phyloP scores from a whole-genome alignment of 2,888 invertebrate species.

The Baronia brevicornis region DNA sequence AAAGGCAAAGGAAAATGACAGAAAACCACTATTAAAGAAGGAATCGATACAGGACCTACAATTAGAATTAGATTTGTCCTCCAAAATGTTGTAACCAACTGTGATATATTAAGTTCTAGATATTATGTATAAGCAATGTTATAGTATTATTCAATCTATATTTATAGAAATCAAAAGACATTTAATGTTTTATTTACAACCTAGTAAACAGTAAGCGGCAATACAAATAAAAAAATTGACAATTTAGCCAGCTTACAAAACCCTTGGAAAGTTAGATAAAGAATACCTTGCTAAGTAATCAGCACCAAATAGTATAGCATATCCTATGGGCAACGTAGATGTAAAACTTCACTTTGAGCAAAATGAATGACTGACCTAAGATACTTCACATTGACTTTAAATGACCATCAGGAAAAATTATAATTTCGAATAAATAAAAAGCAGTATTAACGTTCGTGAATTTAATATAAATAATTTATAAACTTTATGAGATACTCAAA shows the following conservation, averaged over 20 bases:
- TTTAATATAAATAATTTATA: slow-evolving; percentile 14
- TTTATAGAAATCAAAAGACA: slow-evolving; percentile 37
- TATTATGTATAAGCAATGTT: slow-evolving; percentile 37
- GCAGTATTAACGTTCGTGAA: slow-evolving; percentile 4
- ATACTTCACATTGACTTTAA: too few relatives aligned
- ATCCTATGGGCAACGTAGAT: too few relatives aligned
- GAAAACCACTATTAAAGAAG: slow-evolving; percentile 71
- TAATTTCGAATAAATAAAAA: slow-evolving; percentile 3
- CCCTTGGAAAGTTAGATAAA: too few relatives aligned
- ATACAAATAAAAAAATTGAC: too few relatives aligned
- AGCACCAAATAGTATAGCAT: too few relatives aligned
- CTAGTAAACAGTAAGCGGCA: too few relatives aligned
- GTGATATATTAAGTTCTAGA: slow-evolving; percentile 47
- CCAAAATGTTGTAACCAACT: slow-evolving; percentile 68
- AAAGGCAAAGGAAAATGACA: slow-evolving; percentile 76
- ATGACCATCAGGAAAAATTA: too few relatives aligned
- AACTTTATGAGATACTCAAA: too few relatives aligned
- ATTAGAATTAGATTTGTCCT: slow-evolving; percentile 58
- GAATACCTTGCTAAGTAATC: too few relatives aligned
- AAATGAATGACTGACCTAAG: not conserved
- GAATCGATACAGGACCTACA: slow-evolving; percentile 69
- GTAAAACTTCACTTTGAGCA: too few relatives aligned
- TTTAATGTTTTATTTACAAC: slow-evolving; percentile 16
- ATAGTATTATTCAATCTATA: slow-evolving; percentile 55
- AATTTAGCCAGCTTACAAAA: too few relatives aligned